Percentiles rank a stretch among this genome's conserved stretches.
phyloP scores from a whole-genome alignment of 2,113 vertebrate species.

The Haplochromis burtoni region DNA sequence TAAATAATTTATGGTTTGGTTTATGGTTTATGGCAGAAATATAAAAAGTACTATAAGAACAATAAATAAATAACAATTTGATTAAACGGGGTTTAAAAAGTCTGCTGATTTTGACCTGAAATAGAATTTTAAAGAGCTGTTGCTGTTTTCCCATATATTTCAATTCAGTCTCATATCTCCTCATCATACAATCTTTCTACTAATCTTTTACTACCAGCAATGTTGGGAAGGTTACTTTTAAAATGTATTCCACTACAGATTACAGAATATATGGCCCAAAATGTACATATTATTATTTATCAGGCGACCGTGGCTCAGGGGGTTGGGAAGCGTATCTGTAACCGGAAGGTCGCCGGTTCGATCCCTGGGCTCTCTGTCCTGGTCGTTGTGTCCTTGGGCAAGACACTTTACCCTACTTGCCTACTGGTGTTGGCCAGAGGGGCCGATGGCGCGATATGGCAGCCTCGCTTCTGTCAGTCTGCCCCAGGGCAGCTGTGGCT shows the following conservation, averaged over 20 bases:
- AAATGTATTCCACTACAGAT: background rate
- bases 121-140: background rate
- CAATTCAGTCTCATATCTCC: background rate
- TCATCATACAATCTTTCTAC: background rate
- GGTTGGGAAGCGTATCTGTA: no score
- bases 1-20: background rate
- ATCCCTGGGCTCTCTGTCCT: no score
- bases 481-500: no score
- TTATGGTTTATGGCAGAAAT: background rate
- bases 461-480: no score
- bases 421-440: no score
- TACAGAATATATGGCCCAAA: background rate
- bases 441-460: no score
- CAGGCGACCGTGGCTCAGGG: no score
- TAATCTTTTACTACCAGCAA: background rate
- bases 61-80: background rate
- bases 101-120: background rate
- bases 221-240: background rate
- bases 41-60: background rate
- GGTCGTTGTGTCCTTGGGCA: no score
- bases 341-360: no score
- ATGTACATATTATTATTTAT: no score
- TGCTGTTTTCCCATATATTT: background rate
- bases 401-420: no score
- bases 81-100: background rate